phyloP scores from a whole-genome alignment of 1,140 invertebrate species.

The Sinonovacula constricta region DNA sequence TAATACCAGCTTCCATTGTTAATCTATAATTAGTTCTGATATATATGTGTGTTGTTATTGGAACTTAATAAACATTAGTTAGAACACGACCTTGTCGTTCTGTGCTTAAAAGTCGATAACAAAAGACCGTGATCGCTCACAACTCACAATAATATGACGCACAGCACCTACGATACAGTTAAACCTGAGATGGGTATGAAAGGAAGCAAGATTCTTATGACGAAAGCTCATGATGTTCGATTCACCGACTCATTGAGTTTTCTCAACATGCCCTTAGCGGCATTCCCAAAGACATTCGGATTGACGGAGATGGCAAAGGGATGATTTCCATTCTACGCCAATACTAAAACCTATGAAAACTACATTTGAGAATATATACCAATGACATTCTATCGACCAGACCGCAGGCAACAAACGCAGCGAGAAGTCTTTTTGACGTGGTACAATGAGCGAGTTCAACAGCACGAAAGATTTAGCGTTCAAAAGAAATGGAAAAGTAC shows the following conservation, averaged over 20 bases:
- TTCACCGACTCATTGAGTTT: neutral
- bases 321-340: constrained; percentile 1
- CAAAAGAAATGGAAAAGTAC: neutral
- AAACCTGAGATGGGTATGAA: constrained; percentile 14
- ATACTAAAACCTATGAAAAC: neutral
- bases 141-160: constrained; percentile 24
- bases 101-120: too few species aligned
- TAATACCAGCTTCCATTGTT: too few species aligned
- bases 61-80: too few species aligned
- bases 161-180: neutral
- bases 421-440: neutral
- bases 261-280: neutral
- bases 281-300: constrained; percentile 16
- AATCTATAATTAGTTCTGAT: too few species aligned
- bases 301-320: constrained; percentile 19
- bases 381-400: constrained; percentile 2
- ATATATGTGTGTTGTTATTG: too few species aligned
- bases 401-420: neutral
- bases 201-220: constrained; percentile 19
- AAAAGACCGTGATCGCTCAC: constrained; percentile 12
- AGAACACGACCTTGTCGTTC: too few species aligned
- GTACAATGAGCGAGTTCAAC: neutral
- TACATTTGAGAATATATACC: neutral
- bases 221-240: constrained; percentile 8
- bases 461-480: neutral